Conservation (phyloP, 2,888 invertebrate genomes). For the Pyralis farinalis region DNA sequence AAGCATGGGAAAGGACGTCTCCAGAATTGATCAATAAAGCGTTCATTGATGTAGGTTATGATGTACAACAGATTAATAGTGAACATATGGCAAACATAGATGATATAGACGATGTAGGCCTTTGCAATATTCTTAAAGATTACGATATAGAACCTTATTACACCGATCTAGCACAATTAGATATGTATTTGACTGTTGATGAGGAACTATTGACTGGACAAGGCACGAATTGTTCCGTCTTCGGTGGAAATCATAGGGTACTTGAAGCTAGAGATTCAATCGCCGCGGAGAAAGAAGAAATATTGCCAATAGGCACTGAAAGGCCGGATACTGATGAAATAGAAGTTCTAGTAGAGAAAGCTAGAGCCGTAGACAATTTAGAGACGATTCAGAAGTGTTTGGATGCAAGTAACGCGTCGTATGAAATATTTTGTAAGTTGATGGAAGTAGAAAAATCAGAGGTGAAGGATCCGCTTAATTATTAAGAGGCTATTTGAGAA, state of each 20-base stretch:
- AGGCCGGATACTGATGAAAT: conserved; percentile 28
- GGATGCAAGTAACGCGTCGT: conserved; percentile 25
- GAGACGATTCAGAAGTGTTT: conserved; percentile 37
- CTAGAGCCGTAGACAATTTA: conserved; percentile 33
- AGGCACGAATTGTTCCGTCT: conserved; percentile 42
- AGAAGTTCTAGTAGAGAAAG: conserved; percentile 27
- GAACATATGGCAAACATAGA: no score
- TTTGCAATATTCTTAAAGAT: conserved; percentile 35
- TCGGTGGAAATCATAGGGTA: conserved; percentile 43
- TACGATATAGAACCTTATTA: conserved; percentile 40
- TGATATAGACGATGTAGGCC: conserved; percentile 33
- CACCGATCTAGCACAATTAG: conserved; percentile 28
- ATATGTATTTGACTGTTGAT: conserved; percentile 43
- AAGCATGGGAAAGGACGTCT: conserved; percentile 37
- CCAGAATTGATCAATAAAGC: conserved; percentile 31
- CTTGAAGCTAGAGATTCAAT: conserved; percentile 14
- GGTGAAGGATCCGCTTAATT: no score
- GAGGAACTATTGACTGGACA: conserved; percentile 43
- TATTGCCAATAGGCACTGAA: conserved; percentile 35
- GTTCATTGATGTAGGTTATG: conserved; percentile 36
- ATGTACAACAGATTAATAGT: no score
- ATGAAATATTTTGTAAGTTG: conserved; percentile 30
- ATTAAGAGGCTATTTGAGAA: no score
- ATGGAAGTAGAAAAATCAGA: no score
- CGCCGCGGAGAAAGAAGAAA: conserved; percentile 26